A percentile compares a stretch with the other conserved stretches of the same genome.
These are phyloP conservation scores for Neotoma lepida DNA, from an alignment of 2,113 vertebrate genomes.

Conservation along the genomic window DNA sequence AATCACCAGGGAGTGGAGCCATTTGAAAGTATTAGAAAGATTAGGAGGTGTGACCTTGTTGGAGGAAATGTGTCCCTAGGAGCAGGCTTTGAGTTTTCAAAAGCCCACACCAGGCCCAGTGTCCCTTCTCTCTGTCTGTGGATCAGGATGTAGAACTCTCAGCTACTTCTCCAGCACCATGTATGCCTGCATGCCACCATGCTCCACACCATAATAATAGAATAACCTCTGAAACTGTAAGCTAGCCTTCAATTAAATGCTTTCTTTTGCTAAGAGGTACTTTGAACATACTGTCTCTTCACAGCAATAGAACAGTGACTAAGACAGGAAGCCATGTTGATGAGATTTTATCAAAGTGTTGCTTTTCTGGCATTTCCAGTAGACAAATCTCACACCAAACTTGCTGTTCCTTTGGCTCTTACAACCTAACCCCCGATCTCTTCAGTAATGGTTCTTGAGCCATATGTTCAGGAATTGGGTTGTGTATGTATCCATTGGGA, in stretches of 20 bases:
- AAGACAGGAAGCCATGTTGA: background rate
- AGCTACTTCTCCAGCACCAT: background rate
- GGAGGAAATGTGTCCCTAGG: background rate
- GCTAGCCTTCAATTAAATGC: background rate
- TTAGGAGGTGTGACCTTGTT: background rate
- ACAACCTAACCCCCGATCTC: background rate
- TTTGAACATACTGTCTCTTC: background rate
- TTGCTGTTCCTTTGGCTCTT: background rate
- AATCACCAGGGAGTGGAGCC: background rate
- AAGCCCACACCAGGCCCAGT: background rate
- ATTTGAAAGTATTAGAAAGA: background rate
- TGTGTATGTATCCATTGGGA: background rate
- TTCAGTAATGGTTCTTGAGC: background rate
- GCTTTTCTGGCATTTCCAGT: background rate
- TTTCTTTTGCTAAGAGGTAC: background rate
- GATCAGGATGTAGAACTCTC: background rate
- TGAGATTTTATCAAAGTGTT: background rate
- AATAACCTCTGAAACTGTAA: background rate
- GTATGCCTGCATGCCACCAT: background rate
- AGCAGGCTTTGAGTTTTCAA: background rate
- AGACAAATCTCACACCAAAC: background rate
- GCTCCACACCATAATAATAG: background rate
- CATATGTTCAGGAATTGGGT: background rate
- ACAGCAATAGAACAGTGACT: background rate
- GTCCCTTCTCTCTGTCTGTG: background rate